Base-by-base conservation (phyloP, 2,888 invertebrate species). In the Nowickia ferox region DNA sequence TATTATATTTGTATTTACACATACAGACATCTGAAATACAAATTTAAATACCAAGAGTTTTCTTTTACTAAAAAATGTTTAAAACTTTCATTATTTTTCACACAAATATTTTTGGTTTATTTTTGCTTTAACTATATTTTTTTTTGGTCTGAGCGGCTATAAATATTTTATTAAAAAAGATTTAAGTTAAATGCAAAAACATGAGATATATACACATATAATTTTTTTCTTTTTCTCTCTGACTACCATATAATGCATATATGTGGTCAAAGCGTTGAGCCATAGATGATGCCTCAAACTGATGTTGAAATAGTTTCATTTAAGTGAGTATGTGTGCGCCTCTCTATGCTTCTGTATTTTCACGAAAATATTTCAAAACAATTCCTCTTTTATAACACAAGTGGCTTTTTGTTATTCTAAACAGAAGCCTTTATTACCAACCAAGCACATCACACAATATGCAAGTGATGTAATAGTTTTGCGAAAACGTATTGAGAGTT, bases 191-290 rank as follows among this genome's bases (percentile, higher is more conserved):
- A 74, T 55, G 30, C 55, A 72, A 48, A 68, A 71, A 82, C 48
- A 55, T 44, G 15, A 79, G 72, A 71, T 30, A 48, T 15, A 46
- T 30, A 72, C 59, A 46, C 42, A 72, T 51, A 66, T 38, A 53
- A 59, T 15, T 51, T 19, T 66, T 76, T 10, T 69, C 1, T 69
- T 75, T 57, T 76, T 53, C 59, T 59, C 53, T 44, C 71, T 82
- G 75, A 65, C 85, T 75, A 82, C 69, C 75, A 75, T 79, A 79
- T 82, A 77, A 75, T 83, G 82, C 86, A 86, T 83, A 86, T 72
- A 79, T 86, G 86, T 79, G 86, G 86, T 86, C 66, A 80, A 83
- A 83, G 76, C 79, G 72, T 83, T 83, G 71, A 76, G 79, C 66
- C 79, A 83, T 76, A 72, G 59, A 66, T 80, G 83, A 83, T 76